phyloP scores from a whole-genome alignment of 2,113 vertebrate species.

The Salvator merianae region DNA sequence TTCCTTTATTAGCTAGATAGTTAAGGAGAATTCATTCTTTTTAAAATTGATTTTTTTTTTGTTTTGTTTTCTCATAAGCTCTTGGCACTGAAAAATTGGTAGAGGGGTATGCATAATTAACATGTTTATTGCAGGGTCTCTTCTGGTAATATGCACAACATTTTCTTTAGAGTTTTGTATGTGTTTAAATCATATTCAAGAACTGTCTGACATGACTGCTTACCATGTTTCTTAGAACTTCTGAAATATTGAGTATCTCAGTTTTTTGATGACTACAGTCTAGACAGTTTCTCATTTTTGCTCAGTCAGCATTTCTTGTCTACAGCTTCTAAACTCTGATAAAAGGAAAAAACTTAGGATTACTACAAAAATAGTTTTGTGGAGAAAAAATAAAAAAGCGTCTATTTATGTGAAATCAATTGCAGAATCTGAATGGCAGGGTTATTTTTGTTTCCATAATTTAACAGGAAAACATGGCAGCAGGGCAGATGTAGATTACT shows the following conservation, averaged over 20 bases:
- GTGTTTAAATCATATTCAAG: constrained; percentile 2
- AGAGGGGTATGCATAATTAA: background rate
- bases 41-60: background rate
- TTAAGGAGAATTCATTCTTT: background rate
- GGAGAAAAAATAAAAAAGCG: background rate
- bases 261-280: background rate
- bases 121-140: background rate
- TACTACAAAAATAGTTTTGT: constrained; percentile 8
- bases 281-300: constrained; percentile 22
- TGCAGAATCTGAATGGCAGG: too few relatives aligned
- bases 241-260: background rate
- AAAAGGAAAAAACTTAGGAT: constrained; percentile 20
- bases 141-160: background rate
- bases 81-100: background rate
- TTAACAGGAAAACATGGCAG: background rate
- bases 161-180: background rate
- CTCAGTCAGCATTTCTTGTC: background rate
- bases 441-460: background rate
- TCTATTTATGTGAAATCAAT: too few relatives aligned
- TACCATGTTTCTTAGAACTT: background rate
- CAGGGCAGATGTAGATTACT: background rate
- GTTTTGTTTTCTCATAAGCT: constrained; percentile 35
- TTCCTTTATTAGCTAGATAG: background rate
- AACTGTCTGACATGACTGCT: background rate
- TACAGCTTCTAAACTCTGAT: constrained; percentile 27